Base-by-base conservation (phyloP, 1,140 invertebrate genomes). In the Hyphantria cunea region DNA sequence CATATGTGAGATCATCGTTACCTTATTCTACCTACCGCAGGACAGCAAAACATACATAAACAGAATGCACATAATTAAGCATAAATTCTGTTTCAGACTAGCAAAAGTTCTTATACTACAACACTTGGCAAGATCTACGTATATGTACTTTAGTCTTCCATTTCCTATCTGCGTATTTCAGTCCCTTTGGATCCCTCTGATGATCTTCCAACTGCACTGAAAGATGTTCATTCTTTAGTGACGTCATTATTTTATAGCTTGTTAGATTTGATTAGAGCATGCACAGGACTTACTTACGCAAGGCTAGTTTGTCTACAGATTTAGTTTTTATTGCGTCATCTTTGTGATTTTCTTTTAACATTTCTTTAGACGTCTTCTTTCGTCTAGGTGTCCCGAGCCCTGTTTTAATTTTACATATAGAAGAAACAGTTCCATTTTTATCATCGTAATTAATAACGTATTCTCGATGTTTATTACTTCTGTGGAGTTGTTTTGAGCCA, bases 401-500 rank as follows among this genome's bases (percentile, higher is more conserved):
- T 50, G 74, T 41, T 66, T 68, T 78, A 37, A 90, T 71, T 82
- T 90, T 89, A 41, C 80, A 76, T 55, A 90, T 65, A 6, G 87
- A 90, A 14, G 88, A 83, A 3, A 90, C 82, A n/a, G 86, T 89
- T 61, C 88, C 88, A 62, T 90, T 88, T 78, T 90, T 90, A 55
- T 90, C 88, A 45, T 90, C 84, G 48, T 90, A 90, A 64, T 90
- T 90, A 50, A 90, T 88, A 5, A 90, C 81, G 55, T 90, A 90
- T 76, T 86, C 84, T 64, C 76, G 83, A 61, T 74, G 61, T 41
- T 68, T 76, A n/a, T 73, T 59, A n/a, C 68, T 73, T 74, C 50
- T 68, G 3, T 50, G 44, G 44, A 55, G 44, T 11, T 17, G n/a
- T 42, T 65, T 74, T 17, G 66, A 53, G n/a, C 47, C 66, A 17